Evolutionary conservation across 1,140 invertebrate species (phyloP), one percentile per base, ranked within the genome.

Genomic region (Ceratoteleas bidentatus): DNA sequence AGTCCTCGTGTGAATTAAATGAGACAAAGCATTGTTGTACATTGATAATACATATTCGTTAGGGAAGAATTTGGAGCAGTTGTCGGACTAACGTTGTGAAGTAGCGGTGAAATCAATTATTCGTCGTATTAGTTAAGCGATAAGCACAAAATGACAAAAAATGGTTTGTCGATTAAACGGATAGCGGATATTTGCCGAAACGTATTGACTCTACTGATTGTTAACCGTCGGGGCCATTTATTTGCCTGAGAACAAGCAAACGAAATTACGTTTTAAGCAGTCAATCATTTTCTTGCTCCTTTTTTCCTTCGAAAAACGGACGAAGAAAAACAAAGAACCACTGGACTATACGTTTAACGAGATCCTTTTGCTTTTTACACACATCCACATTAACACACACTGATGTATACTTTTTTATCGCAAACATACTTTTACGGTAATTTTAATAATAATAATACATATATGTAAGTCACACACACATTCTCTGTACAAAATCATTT

Each of bases 401-500:
- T 24, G 50, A 56, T 11, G 40, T 49, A 78, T 57, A 54, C 64
- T 79, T 79, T n/a, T 79, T 70, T 53, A 53, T 65, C 72, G 45
- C 33, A 57, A 70, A 54, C 49, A 57, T 53, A 24, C 24, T 1
- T 56, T 47, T 61, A 62, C 14, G 14, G 13, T 73, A 66, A 73
- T 66, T 43, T 62, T 66, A 60, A 70, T 80, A 68, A 70, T 80
- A 68, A 54, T 45, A 13, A 36, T 75, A 75, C 74, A 62, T 66
- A 57, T 4, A 24, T 24, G 24, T 24, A 24, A 24, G 24, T 68
- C 58, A 65, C 60, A 65, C 57, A 61, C 58, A 45, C 76, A 60
- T 81, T 74, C 78, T 69, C 43, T 81, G 78, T 81, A 74, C 58
- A 81, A 81, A 74, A 65, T 81, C 78, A 74, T 69, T 33, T 68